A percentile compares a stretch with the other conserved stretches of the same genome.
phyloP scores from a whole-genome alignment of 2,888 invertebrate genomes.

The Urechis unicinctus region DNA sequence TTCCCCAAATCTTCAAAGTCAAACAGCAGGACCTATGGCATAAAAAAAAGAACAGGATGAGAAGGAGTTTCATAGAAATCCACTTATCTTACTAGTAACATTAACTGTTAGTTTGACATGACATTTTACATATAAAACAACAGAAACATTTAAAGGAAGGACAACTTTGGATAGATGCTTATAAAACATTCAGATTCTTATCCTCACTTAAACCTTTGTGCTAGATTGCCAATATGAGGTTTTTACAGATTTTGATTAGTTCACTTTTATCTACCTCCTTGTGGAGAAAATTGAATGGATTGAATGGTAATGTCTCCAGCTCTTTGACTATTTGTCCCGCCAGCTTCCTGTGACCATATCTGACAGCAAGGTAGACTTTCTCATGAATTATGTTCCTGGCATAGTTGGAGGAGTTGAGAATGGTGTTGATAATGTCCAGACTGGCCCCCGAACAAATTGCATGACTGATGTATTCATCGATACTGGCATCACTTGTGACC shows the following conservation, averaged over 20 bases:
- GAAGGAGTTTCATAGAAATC: neutral
- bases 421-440: neutral
- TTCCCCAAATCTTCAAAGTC: constrained; percentile 44
- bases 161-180: too few relatives aligned
- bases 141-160: too few relatives aligned
- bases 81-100: too few relatives aligned
- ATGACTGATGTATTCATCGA: neutral
- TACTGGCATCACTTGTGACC: neutral
- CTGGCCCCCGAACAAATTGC: too few relatives aligned
- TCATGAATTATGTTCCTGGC: constrained; percentile 1
- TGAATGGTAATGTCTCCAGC: constrained; percentile 31
- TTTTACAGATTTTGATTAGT: too few relatives aligned
- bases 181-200: too few relatives aligned
- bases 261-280: too few relatives aligned
- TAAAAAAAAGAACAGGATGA: neutral
- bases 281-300: constrained; percentile 36
- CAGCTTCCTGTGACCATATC: constrained; percentile 49
- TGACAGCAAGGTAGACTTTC: constrained; percentile 43
- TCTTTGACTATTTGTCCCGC: constrained; percentile 48
- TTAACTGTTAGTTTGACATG: too few relatives aligned
- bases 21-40: constrained; percentile 37
- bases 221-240: too few relatives aligned
- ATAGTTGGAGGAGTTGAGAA: neutral
- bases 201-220: too few relatives aligned
- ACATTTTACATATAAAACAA: too few relatives aligned